Evolutionary conservation across 2,888 invertebrate species (phyloP), one percentile per base, ranked within the genome.

Genomic region (Pollenia amentaria): DNA sequence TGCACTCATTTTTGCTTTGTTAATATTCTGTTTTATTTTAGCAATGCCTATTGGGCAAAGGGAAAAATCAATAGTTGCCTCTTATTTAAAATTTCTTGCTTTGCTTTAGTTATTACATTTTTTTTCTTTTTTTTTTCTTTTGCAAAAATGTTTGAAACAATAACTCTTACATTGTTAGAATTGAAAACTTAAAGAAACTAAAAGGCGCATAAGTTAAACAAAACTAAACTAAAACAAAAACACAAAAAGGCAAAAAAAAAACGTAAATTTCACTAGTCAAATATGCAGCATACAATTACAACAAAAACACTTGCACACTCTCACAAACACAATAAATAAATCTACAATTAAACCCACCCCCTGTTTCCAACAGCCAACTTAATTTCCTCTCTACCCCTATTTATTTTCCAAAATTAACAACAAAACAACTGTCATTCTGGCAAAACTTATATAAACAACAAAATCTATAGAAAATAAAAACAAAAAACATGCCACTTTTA

Each of bases 151-250:
- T 7, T 29, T 29, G 21, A 55, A 46, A 73, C 40, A 55, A 57
- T 62, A 64, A 18, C 4, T 9, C 44, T 70, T 21, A 77, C 16
- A 42, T 18, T 70, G 44, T 62, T 46, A 72, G 53, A 73, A 60
- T 72, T 67, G n/a, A n/a, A 60, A 51, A 77, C 21, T 29, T 11
- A 70, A 67, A 44, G 42, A 55, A n/a, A n/a, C n/a, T n/a, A n/a
- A n/a, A 77, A 79, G 76, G 86, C 79, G 87, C 84, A 84, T 80
- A 83, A 80, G 64, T 72, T 85, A 76, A 76, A 65, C 38, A 76
- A 69, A 75, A 85, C 53, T 77, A 51, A 72, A 82, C 48, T 55
- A 69, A 65, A 69, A 40, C 9, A 10, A 44, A 75, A 64, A 53
- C 7, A 3, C 40, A 53, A 16, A 21, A 42, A 51, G n/a, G 29